These are phyloP conservation scores for Simalia tracyae DNA, from an alignment of 2,797 vertebrate genomes.

Conservation along the genomic window DNA sequence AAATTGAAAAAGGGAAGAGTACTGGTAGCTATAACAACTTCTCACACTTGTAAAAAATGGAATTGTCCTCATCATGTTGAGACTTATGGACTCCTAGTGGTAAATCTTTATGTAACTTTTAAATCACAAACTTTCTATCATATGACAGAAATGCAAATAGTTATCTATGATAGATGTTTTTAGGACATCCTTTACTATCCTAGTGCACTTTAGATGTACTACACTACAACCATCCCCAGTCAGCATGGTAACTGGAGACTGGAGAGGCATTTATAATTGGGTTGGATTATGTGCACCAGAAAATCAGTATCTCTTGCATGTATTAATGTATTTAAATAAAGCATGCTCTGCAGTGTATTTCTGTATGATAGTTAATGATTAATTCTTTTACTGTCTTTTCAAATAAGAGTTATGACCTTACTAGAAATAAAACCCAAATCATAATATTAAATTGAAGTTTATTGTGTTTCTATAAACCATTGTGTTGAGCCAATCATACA, in stretches of 20 bases:
- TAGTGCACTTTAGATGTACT: not conserved
- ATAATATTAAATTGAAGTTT: slow-evolving; percentile 13
- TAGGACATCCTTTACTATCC: not conserved
- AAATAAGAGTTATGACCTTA: not conserved
- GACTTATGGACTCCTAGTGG: not conserved
- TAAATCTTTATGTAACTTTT: not conserved
- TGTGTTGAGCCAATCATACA: slow-evolving; percentile 1
- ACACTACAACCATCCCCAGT: not conserved
- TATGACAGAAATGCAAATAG: not conserved
- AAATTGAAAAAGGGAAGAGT: not conserved
- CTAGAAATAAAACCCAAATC: not conserved
- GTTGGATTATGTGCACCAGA: not conserved
- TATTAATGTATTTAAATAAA: not conserved
- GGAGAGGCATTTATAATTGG: not conserved
- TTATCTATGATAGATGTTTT: not conserved
- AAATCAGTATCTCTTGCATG: not conserved
- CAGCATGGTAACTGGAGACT: not conserved
- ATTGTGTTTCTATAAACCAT: not conserved
- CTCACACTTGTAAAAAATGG: not conserved
- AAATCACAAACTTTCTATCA: not conserved
- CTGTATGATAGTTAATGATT: not conserved
- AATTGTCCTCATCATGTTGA: not conserved
- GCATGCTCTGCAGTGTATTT: not conserved
- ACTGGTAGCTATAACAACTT: not conserved
- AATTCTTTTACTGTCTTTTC: not conserved